Base-by-base conservation (phyloP, 2,888 invertebrate species). In the Odontocerum albicorne region DNA sequence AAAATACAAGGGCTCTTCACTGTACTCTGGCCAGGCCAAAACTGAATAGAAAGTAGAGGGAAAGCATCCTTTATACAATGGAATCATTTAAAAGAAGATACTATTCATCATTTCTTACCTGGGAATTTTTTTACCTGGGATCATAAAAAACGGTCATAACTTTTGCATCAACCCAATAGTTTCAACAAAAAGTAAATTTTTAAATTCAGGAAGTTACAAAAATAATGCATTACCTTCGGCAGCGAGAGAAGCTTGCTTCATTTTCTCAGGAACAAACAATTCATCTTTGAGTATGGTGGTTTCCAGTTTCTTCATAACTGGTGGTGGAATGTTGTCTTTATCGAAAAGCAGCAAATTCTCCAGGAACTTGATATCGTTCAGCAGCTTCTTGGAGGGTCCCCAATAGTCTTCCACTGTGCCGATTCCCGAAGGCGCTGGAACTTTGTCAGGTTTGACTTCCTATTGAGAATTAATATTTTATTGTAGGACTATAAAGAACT, bases 391-490 rank as follows among this genome's bases (percentile, higher is more conserved):
- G 0, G 96, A 93, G 0, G 93, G 86, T 0, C 88, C 90, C 97
- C 97, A 97, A 67, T 86, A 97, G 68, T 97, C 97, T 62, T 96
- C 96, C 1, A 88, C 70, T 60, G 88, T 87, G 2, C 92, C 93
- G 6, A 90, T 84, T 1, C 92, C 93, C 13, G 84, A 85, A 0
- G 93, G 88, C 68, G 90, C 88, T 1, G 90, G 89, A 31, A 93
- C 74, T 66, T 88, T 86, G 63, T 96, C 95, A 0, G 97, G 90
- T 74, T 96, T 96, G 4, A 92, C 78, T 62, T 90, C 92, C 83
- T 87, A n/a, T n/a, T n/a, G n/a, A n/a, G n/a, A n/a, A n/a, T n/a
- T n/a, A n/a, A n/a, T n/a, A n/a, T n/a, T n/a, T n/a, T n/a, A n/a
- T n/a, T n/a, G n/a, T n/a, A n/a, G n/a, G n/a, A n/a, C n/a, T n/a